Evolutionary conservation across 2,113 vertebrate genomes (phyloP).

Genomic region (Tamias sibiricus): DNA sequence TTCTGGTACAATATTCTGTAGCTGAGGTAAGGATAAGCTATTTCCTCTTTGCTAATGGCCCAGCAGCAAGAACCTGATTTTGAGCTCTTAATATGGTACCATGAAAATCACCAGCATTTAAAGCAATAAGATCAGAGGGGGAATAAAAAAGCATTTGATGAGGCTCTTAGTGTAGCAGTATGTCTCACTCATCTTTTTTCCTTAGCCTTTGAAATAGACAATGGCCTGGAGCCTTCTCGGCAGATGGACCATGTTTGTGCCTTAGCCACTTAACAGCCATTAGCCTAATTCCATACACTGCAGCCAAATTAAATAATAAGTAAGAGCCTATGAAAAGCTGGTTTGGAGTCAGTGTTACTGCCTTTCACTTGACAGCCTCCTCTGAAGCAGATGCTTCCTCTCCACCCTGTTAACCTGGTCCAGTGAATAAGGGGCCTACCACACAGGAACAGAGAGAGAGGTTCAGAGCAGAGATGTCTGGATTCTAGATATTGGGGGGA

Average conservation of each 20-base stretch:
- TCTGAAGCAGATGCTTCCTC: slow-evolving; percentile 87
- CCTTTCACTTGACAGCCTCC: slow-evolving; percentile 85
- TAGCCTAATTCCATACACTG: slow-evolving; percentile 89
- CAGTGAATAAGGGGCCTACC: slow-evolving; percentile 53
- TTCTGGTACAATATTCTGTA: neutral
- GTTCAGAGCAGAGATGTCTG: neutral
- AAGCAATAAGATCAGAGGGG: slow-evolving; percentile 81
- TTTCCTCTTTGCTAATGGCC: slow-evolving; percentile 36
- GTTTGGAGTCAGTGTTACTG: slow-evolving; percentile 85
- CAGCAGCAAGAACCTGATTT: neutral
- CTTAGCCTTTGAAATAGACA: slow-evolving; percentile 88
- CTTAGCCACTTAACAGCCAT: slow-evolving; percentile 91
- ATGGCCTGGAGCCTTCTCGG: slow-evolving; percentile 87
- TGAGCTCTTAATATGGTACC: slow-evolving; percentile 81
- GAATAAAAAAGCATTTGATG: slow-evolving; percentile 81
- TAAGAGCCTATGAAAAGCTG: slow-evolving; percentile 89
- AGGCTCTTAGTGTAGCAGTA: slow-evolving; percentile 84
- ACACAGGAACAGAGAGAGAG: neutral
- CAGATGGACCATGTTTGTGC: slow-evolving; percentile 89
- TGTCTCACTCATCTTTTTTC: slow-evolving; percentile 84
- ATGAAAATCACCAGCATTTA: slow-evolving; percentile 74
- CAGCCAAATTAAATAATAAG: slow-evolving; percentile 92
- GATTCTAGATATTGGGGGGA: neutral
- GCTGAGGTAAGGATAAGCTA: neutral
- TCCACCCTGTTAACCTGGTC: slow-evolving; percentile 85